Evolutionary conservation across 2,888 invertebrate genomes (phyloP).

Genomic region (Erebia epiphron): DNA sequence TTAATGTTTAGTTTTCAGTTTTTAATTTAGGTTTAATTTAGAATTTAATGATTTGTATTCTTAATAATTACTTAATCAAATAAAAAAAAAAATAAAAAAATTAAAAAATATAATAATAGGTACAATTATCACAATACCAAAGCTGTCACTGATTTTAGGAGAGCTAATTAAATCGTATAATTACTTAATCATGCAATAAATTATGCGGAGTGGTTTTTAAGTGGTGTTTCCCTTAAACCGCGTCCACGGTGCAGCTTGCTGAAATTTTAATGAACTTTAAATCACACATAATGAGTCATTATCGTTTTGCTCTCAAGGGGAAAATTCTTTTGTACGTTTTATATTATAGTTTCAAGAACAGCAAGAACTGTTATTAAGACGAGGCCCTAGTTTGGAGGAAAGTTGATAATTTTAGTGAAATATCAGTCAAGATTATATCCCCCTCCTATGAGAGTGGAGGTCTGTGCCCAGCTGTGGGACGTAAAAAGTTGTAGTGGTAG

Average conservation of each 20-base stretch:
- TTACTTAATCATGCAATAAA: constrained; percentile 27
- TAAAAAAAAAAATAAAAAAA: too few relatives aligned
- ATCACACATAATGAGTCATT: constrained; percentile 20
- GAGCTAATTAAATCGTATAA: constrained; percentile 15
- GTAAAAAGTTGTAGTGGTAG: too few relatives aligned
- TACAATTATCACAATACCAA: constrained; percentile 7
- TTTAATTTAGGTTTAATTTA: too few relatives aligned
- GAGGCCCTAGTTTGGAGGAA: too few relatives aligned
- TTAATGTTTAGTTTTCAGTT: too few relatives aligned
- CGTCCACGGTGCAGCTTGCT: background rate
- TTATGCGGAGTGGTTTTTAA: constrained; percentile 20
- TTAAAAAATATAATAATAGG: background rate
- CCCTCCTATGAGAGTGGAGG: too few relatives aligned
- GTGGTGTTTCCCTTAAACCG: constrained; percentile 20
- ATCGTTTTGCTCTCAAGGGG: constrained; percentile 5
- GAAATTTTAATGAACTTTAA: constrained; percentile 26
- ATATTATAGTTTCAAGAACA: background rate
- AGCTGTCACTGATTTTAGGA: constrained; percentile 10
- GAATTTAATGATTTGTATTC: too few relatives aligned
- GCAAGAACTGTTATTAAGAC: background rate
- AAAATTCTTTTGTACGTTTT: constrained; percentile 12
- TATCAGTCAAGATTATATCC: too few relatives aligned
- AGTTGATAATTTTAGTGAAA: too few relatives aligned
- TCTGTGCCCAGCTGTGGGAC: too few relatives aligned
- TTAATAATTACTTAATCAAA: too few relatives aligned